phyloP scores from a whole-genome alignment of 2,888 invertebrate species.

The Ypsolopha sequella region DNA sequence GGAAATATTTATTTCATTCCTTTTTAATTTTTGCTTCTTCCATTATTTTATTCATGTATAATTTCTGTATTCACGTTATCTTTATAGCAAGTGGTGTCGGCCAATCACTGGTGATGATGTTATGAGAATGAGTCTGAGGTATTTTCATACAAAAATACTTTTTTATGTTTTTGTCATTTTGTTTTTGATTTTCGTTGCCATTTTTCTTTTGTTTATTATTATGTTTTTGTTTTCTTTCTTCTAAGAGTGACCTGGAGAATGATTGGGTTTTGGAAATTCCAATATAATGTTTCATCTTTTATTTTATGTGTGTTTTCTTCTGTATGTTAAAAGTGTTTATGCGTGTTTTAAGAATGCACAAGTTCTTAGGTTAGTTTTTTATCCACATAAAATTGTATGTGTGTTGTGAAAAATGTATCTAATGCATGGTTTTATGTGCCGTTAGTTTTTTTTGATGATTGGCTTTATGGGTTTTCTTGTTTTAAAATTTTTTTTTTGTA shows the following conservation, averaged over 20 bases:
- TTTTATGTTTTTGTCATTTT: slow-evolving; percentile 19
- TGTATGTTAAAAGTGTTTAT: slow-evolving; percentile 11
- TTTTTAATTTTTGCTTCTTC: slow-evolving; percentile 13
- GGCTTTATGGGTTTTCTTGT: slow-evolving; percentile 10
- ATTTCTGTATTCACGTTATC: slow-evolving; percentile 12
- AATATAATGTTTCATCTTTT: background rate
- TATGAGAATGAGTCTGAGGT: slow-evolving; percentile 84
- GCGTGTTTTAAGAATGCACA: slow-evolving; percentile 11
- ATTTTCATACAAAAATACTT: slow-evolving; percentile 17
- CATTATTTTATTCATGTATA: slow-evolving; percentile 7
- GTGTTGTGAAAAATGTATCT: slow-evolving; percentile 1
- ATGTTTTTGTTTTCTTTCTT: background rate
- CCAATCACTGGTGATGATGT: slow-evolving; percentile 80
- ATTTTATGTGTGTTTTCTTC: background rate
- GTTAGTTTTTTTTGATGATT: slow-evolving; percentile 5
- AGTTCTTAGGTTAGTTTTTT: slow-evolving; percentile 6
- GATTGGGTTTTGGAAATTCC: background rate
- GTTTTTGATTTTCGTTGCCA: slow-evolving; percentile 13
- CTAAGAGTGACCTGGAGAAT: background rate
- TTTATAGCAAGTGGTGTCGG: slow-evolving; percentile 67
- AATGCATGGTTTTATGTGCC: slow-evolving; percentile 13
- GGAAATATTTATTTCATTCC: background rate
- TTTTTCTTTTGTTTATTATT: slow-evolving; percentile 8
- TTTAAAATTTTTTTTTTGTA: slow-evolving; percentile 8
- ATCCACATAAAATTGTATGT: slow-evolving; percentile 8